Base-by-base conservation (phyloP, 2,888 invertebrate genomes). In the Drosophila affinis region DNA sequence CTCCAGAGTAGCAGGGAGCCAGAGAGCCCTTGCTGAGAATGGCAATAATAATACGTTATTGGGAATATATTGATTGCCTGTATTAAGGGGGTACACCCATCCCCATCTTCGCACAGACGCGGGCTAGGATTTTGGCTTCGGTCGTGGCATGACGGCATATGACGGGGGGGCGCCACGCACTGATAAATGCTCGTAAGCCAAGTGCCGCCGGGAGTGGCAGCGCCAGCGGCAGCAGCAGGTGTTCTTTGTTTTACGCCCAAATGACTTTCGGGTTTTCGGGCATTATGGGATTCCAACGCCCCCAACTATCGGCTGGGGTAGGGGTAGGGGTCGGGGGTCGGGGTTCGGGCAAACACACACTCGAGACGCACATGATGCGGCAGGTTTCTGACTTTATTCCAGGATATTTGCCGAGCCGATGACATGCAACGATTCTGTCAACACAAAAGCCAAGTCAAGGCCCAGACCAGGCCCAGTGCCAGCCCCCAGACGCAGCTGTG, bases 1-100 rank as follows among this genome's bases (percentile, higher is more conserved):
- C 21, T 21, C 21, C 21, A 21, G 21, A 21, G 21, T 18, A 21
- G 21, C 21, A 21, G 21, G 21, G 21, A 21, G 21, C 21, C 21
- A 21, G 21, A 69, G 62, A 45, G 68, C 48, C 32, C 21, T 61
- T 44, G 51, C 55, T 55, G 69, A 63, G 60, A 75, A 72, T 68
- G 87, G 65, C 73, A 78, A 73, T 70, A 78, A 75, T 78, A 77
- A 84, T 75, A 81, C 71, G 73, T 77, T 87, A 81, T 87, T 77
- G 79, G 65, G 72, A 70, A 76, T 80, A 79, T 78, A 79, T 78
- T 79, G 82, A 82, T 82, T 82, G 80, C 72, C 70, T 58, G 70
- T 62, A 62, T 71, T 71, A 77, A 39, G 39, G 72, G 60, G 53
- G 64, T 3, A 21, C 21, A 21, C 21, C 3, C 21, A 21, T 21